Percentiles rank a stretch among this genome's conserved stretches.
Conservation (phyloP, 1,140 invertebrate genomes). For the Conus betulinus region DNA sequence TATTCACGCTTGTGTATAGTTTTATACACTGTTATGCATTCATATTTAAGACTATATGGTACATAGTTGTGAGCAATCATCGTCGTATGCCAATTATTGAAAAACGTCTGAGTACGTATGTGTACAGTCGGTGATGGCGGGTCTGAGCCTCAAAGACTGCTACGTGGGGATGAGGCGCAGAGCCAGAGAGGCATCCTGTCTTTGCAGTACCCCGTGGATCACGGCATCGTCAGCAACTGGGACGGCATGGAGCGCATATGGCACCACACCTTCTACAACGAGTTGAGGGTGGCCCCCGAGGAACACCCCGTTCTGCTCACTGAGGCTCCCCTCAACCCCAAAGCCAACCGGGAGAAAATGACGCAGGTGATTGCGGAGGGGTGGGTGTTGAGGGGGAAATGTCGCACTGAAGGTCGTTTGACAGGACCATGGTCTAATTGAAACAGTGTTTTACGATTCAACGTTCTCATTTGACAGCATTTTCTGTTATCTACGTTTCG, state of each 20-base stretch:
- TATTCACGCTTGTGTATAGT: too few species aligned
- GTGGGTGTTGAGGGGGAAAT: too few species aligned
- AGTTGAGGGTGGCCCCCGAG: slow-evolving; percentile 80
- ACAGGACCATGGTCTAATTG: too few species aligned
- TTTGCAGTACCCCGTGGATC: slow-evolving; percentile 95
- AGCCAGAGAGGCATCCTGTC: slow-evolving; percentile 84
- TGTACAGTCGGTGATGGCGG: slow-evolving; percentile 82
- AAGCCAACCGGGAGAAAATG: slow-evolving; percentile 69
- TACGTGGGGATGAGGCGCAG: slow-evolving; percentile 97
- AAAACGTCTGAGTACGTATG: not conserved
- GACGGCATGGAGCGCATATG: slow-evolving; percentile 83
- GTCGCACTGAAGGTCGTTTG: too few species aligned
- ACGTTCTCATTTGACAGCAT: too few species aligned
- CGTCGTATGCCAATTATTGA: not conserved
- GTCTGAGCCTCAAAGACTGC: slow-evolving; percentile 97
- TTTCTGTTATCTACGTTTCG: too few species aligned
- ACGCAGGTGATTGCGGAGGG: slow-evolving; percentile 46
- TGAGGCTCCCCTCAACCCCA: slow-evolving; percentile 71
- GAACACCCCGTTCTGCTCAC: slow-evolving; percentile 71
- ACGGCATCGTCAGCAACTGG: slow-evolving; percentile 97
- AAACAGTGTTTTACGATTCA: too few species aligned
- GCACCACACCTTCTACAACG: slow-evolving; percentile 92
- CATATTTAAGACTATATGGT: too few species aligned
- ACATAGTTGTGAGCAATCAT: not conserved
- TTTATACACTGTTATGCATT: too few species aligned